These are phyloP conservation scores for Poecilia latipinna DNA, from an alignment of 2,113 vertebrate genomes.

Conservation along the genomic window DNA sequence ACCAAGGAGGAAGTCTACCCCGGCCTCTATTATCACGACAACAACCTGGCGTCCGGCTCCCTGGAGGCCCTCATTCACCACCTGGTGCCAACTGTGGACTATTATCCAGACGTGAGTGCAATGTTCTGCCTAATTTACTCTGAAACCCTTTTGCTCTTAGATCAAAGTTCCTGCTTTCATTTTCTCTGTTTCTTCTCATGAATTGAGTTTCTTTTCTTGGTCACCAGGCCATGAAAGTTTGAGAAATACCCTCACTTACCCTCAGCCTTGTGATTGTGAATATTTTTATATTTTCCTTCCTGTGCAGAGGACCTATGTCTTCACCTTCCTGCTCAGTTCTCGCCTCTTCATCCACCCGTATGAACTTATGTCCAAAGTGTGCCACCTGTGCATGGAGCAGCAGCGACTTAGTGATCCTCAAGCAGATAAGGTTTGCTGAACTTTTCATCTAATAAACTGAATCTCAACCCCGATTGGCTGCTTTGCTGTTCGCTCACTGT, in stretches of 20 bases:
- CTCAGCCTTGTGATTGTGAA: not conserved
- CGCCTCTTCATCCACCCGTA: slow-evolving; percentile 91
- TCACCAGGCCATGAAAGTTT: not conserved
- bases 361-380: slow-evolving; percentile 92
- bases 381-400: slow-evolving; percentile 87
- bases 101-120: slow-evolving; percentile 92
- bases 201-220: not conserved
- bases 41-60: slow-evolving; percentile 91
- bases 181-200: not conserved
- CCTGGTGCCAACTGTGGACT: slow-evolving; percentile 89
- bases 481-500: not conserved
- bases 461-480: not conserved
- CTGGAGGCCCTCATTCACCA: slow-evolving; percentile 94
- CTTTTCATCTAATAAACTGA: too few relatives aligned
- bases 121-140: not conserved
- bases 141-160: not conserved
- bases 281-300: slow-evolving; percentile 2
- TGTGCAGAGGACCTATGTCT: slow-evolving; percentile 91
- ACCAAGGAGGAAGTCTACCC: slow-evolving; percentile 83
- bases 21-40: slow-evolving; percentile 89
- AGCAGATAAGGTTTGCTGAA: slow-evolving; percentile 85
- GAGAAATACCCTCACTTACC: not conserved
- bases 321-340: slow-evolving; percentile 94
- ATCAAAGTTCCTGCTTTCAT: slow-evolving; percentile 2
- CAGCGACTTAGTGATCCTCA: slow-evolving; percentile 84